Conservation (phyloP, 2,797 vertebrate species). For the Sparidentex hasta region DNA sequence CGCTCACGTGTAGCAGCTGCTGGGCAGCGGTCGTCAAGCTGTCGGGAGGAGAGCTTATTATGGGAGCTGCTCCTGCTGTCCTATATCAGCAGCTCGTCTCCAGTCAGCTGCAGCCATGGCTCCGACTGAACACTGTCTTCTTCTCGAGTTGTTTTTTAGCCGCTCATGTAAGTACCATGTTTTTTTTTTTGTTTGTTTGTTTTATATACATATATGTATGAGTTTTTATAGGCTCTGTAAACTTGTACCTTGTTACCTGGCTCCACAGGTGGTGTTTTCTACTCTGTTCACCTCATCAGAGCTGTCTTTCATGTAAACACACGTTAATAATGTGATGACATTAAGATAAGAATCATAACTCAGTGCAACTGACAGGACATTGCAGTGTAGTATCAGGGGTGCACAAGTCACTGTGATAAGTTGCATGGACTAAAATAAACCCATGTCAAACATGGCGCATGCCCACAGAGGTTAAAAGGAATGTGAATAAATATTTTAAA, state of each 20-base stretch:
- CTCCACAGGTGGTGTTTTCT: conserved; percentile 26
- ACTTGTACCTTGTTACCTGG: conserved; percentile 1
- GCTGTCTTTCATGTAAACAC: neutral
- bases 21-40: conserved; percentile 58
- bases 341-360: no score
- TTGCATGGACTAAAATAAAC: no score
- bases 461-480: no score
- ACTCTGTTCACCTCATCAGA: neutral
- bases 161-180: conserved; percentile 39
- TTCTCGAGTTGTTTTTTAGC: conserved; percentile 9
- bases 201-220: neutral
- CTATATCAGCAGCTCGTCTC: conserved; percentile 39
- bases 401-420: no score
- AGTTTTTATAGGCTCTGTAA: neutral
- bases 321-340: neutral
- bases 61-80: conserved; percentile 62
- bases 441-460: no score
- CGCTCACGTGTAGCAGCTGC: conserved; percentile 67
- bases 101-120: conserved; percentile 53
- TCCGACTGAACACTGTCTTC: conserved; percentile 16
- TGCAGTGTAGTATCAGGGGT: no score
- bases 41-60: conserved; percentile 61
- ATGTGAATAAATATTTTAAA: no score
- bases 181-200: no score
- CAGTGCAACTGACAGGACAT: no score